Evolutionary conservation across 2,888 invertebrate genomes (phyloP).

Genomic region (Papilio protenor): DNA sequence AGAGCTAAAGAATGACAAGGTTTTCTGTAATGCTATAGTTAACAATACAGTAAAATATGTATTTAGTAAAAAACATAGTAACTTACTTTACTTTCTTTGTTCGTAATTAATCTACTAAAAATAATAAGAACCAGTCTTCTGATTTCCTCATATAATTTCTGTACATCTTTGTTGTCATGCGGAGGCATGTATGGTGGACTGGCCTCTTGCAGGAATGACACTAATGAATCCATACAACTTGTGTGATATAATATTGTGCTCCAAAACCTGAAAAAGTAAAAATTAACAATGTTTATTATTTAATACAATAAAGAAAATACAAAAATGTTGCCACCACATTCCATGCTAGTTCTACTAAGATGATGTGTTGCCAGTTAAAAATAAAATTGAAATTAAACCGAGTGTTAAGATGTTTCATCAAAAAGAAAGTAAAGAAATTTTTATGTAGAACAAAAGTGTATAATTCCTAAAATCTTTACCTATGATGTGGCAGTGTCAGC

Average conservation of each 20-base stretch:
- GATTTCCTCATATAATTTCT: slow-evolving; percentile 82
- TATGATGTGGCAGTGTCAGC: slow-evolving; percentile 87
- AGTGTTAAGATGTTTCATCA: not conserved
- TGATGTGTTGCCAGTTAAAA: not conserved
- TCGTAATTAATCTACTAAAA: slow-evolving; percentile 90
- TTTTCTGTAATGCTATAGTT: too few species aligned
- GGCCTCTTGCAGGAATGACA: slow-evolving; percentile 90
- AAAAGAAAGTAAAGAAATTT: too few species aligned
- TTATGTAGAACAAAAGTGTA: not conserved
- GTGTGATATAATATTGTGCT: slow-evolving; percentile 88
- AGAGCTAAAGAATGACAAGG: too few species aligned
- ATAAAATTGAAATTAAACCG: not conserved
- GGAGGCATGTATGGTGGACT: slow-evolving; percentile 87
- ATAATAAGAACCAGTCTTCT: slow-evolving; percentile 88
- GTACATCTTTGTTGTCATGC: slow-evolving; percentile 69
- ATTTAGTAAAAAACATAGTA: not conserved
- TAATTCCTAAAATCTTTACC: slow-evolving; percentile 66
- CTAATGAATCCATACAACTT: slow-evolving; percentile 85
- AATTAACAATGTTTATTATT: not conserved
- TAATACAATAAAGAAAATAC: too few species aligned
- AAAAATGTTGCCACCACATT: not conserved
- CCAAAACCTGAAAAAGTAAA: slow-evolving; percentile 85
- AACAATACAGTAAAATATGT: not conserved
- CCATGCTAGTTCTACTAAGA: not conserved
- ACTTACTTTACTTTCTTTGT: slow-evolving; percentile 89